Evolutionary conservation across 2,888 invertebrate genomes (phyloP).

Genomic region (Sesamia inferens): DNA sequence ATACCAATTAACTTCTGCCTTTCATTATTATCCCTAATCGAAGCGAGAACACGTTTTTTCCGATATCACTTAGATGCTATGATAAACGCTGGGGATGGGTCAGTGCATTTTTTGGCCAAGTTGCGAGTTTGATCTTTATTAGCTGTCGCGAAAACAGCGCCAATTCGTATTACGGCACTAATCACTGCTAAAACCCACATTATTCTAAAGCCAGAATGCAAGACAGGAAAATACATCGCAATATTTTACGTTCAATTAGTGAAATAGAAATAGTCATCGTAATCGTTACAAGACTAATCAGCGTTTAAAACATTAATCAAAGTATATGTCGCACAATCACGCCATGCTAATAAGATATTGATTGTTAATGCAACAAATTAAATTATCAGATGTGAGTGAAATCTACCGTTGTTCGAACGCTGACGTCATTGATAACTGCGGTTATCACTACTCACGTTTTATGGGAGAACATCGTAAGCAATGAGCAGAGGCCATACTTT

Average conservation of each 20-base stretch:
- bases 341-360: conserved; percentile 36
- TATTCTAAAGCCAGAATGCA: background rate
- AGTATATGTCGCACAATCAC: conserved; percentile 25
- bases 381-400: conserved; percentile 31
- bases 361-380: conserved; percentile 30
- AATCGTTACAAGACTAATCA: conserved; percentile 27
- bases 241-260: conserved; percentile 29
- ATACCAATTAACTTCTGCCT: background rate
- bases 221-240: background rate
- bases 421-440: conserved; percentile 15
- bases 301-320: conserved; percentile 30
- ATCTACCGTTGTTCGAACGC: conserved; percentile 4
- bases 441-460: conserved; percentile 25
- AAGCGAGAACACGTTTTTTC: background rate
- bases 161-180: background rate
- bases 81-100: background rate
- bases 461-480: conserved; percentile 12
- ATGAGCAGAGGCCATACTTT: background rate
- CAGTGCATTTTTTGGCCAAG: background rate
- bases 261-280: conserved; percentile 21
- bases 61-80: background rate
- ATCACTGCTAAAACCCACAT: background rate
- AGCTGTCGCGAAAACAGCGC: background rate
- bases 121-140: background rate
- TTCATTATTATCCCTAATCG: background rate